A percentile compares a stretch with the other conserved stretches of the same genome.
Evolutionary conservation across 2,797 vertebrate genomes (phyloP).

Genomic region (Antrozous pallidus): DNA sequence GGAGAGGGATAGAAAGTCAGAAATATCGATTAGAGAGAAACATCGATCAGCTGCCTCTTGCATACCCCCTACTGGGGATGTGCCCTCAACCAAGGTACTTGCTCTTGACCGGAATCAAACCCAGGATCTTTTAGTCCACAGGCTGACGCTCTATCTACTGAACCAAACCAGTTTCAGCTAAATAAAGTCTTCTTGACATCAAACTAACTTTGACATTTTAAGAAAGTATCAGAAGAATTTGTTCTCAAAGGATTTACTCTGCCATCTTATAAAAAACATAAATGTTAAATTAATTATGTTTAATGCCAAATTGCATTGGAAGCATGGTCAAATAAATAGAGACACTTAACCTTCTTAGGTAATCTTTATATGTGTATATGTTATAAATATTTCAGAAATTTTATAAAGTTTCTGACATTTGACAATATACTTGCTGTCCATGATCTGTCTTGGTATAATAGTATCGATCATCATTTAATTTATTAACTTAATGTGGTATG

Average conservation of each 20-base stretch:
- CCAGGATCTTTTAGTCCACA: too few relatives aligned
- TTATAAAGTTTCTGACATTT: not conserved
- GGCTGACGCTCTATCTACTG: too few relatives aligned
- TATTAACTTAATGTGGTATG: not conserved
- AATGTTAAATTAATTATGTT: not conserved
- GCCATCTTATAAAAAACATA: not conserved
- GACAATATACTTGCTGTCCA: not conserved
- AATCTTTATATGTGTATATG: not conserved
- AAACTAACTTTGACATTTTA: not conserved
- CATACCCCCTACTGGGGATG: too few relatives aligned
- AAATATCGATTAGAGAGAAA: too few relatives aligned
- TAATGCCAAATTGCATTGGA: not conserved
- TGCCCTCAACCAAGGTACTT: too few relatives aligned
- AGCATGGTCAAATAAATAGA: not conserved
- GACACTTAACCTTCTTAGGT: not conserved
- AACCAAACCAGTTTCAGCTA: too few relatives aligned
- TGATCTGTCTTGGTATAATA: not conserved
- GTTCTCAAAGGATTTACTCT: not conserved
- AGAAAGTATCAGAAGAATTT: not conserved
- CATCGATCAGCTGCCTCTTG: too few relatives aligned
- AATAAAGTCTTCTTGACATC: not conserved
- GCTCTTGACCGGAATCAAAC: too few relatives aligned
- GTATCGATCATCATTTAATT: not conserved
- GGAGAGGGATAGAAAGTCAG: too few relatives aligned
- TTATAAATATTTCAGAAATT: not conserved